These are phyloP conservation scores for Brevimyrus niger DNA, from an alignment of 2,113 vertebrate genomes.

Conservation along the genomic window DNA sequence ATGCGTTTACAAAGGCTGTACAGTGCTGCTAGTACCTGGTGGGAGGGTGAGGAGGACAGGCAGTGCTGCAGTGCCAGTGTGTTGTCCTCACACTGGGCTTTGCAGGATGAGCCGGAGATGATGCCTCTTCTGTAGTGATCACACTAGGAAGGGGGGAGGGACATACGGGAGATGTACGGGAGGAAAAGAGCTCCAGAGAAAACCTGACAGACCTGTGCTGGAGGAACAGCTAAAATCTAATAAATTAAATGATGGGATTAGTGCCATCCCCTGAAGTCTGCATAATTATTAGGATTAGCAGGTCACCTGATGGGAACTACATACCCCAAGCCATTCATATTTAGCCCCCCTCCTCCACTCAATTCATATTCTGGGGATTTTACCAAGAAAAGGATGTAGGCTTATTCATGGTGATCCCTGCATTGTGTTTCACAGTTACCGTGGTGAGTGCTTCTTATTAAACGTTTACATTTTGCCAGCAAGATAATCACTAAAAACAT, in stretches of 20 bases:
- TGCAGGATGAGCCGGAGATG: slow-evolving; percentile 88
- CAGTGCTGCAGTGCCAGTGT: slow-evolving; percentile 75
- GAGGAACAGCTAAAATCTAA: neutral
- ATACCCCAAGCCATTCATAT: neutral
- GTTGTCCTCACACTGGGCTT: slow-evolving; percentile 78
- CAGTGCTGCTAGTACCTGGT: slow-evolving; percentile 65
- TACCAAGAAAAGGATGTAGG: neutral
- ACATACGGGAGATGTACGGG: slow-evolving; percentile 10
- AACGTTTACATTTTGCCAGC: neutral
- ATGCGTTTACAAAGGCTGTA: neutral
- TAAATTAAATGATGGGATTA: neutral
- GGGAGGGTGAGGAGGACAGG: slow-evolving; percentile 73
- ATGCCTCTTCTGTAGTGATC: slow-evolving; percentile 91
- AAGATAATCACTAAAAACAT: neutral
- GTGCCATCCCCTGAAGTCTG: neutral
- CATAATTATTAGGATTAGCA: neutral
- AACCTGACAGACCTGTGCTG: neutral
- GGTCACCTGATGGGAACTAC: neutral
- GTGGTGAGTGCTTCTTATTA: neutral
- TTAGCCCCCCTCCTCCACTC: neutral
- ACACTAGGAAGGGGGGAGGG: slow-evolving; percentile 62
- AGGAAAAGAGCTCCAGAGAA: slow-evolving; percentile 22
- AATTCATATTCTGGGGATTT: neutral
- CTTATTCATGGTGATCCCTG: neutral
- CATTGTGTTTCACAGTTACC: neutral